These are phyloP conservation scores for Thalassaphorura encarpata DNA, from an alignment of 1,140 invertebrate species.

Conservation along the genomic window DNA sequence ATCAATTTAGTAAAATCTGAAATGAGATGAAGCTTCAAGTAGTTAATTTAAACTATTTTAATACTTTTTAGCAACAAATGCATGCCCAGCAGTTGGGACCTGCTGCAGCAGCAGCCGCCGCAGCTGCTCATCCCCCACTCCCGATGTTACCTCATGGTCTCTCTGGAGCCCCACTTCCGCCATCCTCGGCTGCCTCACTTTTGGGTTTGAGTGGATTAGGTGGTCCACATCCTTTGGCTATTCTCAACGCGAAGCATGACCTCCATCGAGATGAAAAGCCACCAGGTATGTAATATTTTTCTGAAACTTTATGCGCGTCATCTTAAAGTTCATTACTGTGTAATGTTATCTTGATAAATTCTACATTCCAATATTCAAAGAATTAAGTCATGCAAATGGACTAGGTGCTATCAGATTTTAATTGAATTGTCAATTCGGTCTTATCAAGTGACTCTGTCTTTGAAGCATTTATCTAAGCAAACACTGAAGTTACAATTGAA, in stretches of 20 bases:
- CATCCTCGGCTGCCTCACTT: constrained; percentile 43
- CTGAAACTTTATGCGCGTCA: neutral
- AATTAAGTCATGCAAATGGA: no score
- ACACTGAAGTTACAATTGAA: no score
- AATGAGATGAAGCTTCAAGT: constrained; percentile 1
- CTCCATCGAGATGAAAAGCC: constrained; percentile 33
- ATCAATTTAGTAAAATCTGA: no score
- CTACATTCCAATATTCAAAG: no score
- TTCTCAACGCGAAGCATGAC: constrained; percentile 53
- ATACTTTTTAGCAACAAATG: constrained; percentile 62
- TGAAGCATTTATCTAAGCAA: no score
- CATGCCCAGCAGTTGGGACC: constrained; percentile 77
- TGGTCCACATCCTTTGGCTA: constrained; percentile 52
- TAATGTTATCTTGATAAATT: no score
- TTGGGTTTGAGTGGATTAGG: constrained; percentile 45
- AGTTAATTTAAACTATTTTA: constrained; percentile 5
- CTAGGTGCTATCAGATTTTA: no score
- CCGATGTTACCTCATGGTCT: constrained; percentile 57
- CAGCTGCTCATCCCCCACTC: constrained; percentile 59
- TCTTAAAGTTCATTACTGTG: no score
- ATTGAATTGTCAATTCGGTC: no score
- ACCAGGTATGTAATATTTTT: constrained; percentile 23
- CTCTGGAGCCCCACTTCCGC: constrained; percentile 49
- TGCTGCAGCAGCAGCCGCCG: constrained; percentile 63
- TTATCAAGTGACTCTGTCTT: no score